A percentile compares a stretch with the other conserved stretches of the same genome.
Evolutionary conservation across 2,797 vertebrate genomes (phyloP).

Genomic region (Girardinus metallicus): DNA sequence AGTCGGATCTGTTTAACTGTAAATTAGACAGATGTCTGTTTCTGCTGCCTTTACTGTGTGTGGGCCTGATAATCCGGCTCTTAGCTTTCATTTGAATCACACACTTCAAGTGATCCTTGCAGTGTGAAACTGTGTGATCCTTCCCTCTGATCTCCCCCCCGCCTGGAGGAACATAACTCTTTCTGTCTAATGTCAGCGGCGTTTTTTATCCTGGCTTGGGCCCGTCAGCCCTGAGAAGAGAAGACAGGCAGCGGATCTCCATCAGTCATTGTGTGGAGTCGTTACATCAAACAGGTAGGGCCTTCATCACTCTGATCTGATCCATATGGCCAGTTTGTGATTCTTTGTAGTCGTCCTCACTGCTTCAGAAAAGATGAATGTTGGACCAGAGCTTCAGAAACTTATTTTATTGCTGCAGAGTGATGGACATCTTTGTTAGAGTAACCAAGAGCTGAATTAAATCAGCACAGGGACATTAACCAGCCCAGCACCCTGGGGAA

Average conservation of each 20-base stretch:
- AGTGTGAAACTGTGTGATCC: slow-evolving; percentile 36
- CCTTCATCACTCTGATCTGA: slow-evolving; percentile 47
- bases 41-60: not conserved
- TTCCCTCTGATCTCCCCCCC: slow-evolving; percentile 41
- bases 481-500: slow-evolving; percentile 4
- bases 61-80: slow-evolving; percentile 50
- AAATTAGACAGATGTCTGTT: slow-evolving; percentile 45
- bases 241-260: slow-evolving; percentile 56
- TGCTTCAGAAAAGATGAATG: slow-evolving; percentile 40
- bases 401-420: slow-evolving; percentile 18
- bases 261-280: slow-evolving; percentile 60
- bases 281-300: slow-evolving; percentile 50
- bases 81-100: slow-evolving; percentile 51
- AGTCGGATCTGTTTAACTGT: slow-evolving; percentile 23
- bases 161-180: slow-evolving; percentile 58
- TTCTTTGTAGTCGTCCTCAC: slow-evolving; percentile 32
- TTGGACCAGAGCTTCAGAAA: slow-evolving; percentile 16
- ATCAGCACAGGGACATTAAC: slow-evolving; percentile 27
- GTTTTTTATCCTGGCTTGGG: slow-evolving; percentile 59
- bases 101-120: slow-evolving; percentile 43
- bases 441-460: slow-evolving; percentile 27
- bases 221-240: slow-evolving; percentile 46
- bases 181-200: slow-evolving; percentile 52
- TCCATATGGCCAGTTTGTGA: slow-evolving; percentile 52
- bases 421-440: slow-evolving; percentile 33